A percentile compares a stretch with the other conserved stretches of the same genome.
phyloP scores from a whole-genome alignment of 2,113 vertebrate genomes.

The Actenoides lindsayi region DNA sequence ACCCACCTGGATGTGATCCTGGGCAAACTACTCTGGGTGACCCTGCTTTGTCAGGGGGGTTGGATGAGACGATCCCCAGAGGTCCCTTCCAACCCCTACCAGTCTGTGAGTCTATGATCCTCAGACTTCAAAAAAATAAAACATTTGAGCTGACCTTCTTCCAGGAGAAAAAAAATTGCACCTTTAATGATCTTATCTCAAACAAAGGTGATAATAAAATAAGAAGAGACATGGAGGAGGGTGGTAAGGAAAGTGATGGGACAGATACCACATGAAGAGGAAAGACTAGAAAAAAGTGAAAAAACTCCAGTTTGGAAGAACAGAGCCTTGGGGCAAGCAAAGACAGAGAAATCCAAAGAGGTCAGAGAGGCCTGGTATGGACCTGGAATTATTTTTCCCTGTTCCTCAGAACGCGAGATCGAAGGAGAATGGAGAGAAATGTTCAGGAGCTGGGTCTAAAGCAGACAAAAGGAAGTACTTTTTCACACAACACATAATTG shows the following conservation, averaged over 20 bases:
- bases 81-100: not conserved
- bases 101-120: not conserved
- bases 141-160: not conserved
- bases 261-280: not conserved
- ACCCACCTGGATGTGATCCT: not conserved
- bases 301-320: not conserved
- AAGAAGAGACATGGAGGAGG: not conserved
- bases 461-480: slow-evolving; percentile 43
- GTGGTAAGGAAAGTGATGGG: not conserved
- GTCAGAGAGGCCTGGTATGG: not conserved
- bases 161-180: not conserved
- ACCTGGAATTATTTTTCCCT: not conserved
- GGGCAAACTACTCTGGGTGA: not conserved
- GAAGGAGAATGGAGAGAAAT: not conserved
- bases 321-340: not conserved
- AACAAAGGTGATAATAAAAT: not conserved
- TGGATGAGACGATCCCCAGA: not conserved
- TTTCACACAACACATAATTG: slow-evolving; percentile 58
- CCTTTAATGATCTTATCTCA: not conserved
- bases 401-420: not conserved
- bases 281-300: not conserved
- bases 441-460: not conserved
- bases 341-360: not conserved
- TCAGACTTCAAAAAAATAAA: not conserved
- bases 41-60: not conserved